Percentiles rank a stretch among this genome's conserved stretches.
These are phyloP conservation scores for Bombylius major DNA, from an alignment of 2,888 invertebrate species.

Conservation along the genomic window DNA sequence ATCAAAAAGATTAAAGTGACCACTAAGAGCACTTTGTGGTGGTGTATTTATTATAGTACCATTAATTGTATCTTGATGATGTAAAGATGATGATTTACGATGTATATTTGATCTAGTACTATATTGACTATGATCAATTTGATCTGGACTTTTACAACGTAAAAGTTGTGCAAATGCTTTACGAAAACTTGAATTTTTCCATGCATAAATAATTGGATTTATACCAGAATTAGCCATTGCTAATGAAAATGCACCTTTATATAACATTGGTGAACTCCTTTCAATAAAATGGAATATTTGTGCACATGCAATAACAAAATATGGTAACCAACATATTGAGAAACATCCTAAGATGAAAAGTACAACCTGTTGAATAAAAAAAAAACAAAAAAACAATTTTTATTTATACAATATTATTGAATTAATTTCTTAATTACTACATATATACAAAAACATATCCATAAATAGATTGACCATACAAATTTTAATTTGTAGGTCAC, in stretches of 20 bases:
- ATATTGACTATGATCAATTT: conserved; percentile 31
- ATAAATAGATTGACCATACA: no score
- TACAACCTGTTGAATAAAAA: conserved; percentile 46
- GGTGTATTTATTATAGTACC: conserved; percentile 5
- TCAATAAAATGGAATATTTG: conserved; percentile 44
- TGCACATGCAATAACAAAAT: conserved; percentile 53
- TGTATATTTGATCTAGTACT: conserved; percentile 15
- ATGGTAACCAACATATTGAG: conserved; percentile 71
- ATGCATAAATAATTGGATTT: conserved; percentile 73
- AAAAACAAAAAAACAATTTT: neutral
- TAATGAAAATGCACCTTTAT: conserved; percentile 53
- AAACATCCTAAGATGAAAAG: conserved; percentile 66
- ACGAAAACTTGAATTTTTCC: conserved; percentile 70
- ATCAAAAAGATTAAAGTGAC: conserved; percentile 8
- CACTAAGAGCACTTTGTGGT: conserved; percentile 9
- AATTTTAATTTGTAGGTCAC: no score
- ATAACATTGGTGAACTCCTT: conserved; percentile 43
- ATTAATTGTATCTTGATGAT: conserved; percentile 12
- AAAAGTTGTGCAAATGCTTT: conserved; percentile 56
- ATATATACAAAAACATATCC: no score
- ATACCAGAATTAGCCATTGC: conserved; percentile 70
- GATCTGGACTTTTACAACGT: conserved; percentile 51
- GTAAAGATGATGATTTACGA: conserved; percentile 15
- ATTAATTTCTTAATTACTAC: no score
- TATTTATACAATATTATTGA: no score